Base-by-base conservation (phyloP, 1,140 invertebrate genomes). In the Rhopalosiphum maidis region DNA sequence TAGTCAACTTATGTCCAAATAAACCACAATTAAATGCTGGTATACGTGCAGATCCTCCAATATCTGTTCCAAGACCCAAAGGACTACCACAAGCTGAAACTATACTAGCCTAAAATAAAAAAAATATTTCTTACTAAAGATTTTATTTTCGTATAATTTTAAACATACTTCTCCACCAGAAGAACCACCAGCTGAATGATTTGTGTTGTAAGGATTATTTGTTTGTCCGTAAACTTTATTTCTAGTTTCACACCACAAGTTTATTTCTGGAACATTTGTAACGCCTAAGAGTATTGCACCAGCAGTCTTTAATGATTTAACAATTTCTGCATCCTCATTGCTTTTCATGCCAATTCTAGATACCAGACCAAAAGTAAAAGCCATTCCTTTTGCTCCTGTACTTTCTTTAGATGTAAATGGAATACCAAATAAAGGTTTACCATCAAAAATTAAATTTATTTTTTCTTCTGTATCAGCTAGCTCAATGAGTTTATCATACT, bases 1-100 rank as follows among this genome's bases (percentile, higher is more conserved):
- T 96, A 21, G 97, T 98, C 9, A 98, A 97, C 95, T 99, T 99
- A 94, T 99, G 97, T 5, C 98, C 99, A 95, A 97, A 99, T 88
- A 99, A 96, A 77, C 99, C 99, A 96, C 98, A 99, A 95, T 98
- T 99, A 94, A 98, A 99, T 3, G 98, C 96, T 6, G 99, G 99
- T 96, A 99, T 98, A 87, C 99, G 96, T 86, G 98, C 97, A 18
- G 98, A 99, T 1, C 99, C 99, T 37, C 98, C 99, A 94, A 99
- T 99, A 95, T 99, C 99, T 1, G 98, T 98, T 94, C 98, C 98
- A 77, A 99, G 95, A 6, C 99, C 98, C 94, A 99, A 96, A 23
- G 98, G 97, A 48, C 97, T 96, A 54, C 97, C 98, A 94, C 98
- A 96, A 22, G 97, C 96, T 35, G 98, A 95, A 5, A 97, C 95